A percentile compares a stretch with the other conserved stretches of the same genome.
Conservation (phyloP, 2,888 invertebrate genomes). For the Xanthostigma xanthostigma region DNA sequence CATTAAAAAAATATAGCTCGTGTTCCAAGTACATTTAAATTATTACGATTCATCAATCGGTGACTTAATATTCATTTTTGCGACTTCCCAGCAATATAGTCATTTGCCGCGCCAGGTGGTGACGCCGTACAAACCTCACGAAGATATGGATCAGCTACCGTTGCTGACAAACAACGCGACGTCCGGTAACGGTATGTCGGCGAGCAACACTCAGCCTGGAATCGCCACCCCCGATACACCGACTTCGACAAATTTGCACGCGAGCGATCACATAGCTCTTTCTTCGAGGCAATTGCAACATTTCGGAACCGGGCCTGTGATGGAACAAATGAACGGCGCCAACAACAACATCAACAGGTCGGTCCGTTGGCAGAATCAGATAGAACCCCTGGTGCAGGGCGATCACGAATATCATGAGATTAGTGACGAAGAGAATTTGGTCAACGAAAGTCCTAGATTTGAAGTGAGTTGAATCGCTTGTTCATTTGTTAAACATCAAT, state of each 20-base stretch:
- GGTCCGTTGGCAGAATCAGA: not conserved
- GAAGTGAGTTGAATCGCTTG: constrained; percentile 20
- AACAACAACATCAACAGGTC: not conserved
- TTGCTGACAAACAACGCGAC: constrained; percentile 38
- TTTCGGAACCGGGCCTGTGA: not conserved
- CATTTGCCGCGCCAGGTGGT: constrained; percentile 80
- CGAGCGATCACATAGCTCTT: constrained; percentile 5
- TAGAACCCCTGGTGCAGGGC: not conserved
- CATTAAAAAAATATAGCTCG: constrained; percentile 22
- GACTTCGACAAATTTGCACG: constrained; percentile 1
- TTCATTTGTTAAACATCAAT: not conserved
- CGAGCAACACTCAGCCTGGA: constrained; percentile 26
- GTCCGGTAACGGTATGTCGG: constrained; percentile 17
- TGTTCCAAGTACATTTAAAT: constrained; percentile 15
- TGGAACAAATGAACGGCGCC: not conserved
- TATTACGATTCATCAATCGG: not conserved
- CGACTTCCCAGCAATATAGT: constrained; percentile 35
- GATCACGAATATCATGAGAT: constrained; percentile 75
- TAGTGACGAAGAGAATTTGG: constrained; percentile 53
- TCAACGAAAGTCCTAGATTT: constrained; percentile 29
- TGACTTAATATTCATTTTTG: not conserved
- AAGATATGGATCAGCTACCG: constrained; percentile 59
- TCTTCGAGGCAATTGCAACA: constrained; percentile 3
- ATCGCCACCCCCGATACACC: not conserved
- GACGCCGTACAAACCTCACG: constrained; percentile 76